Evolutionary conservation across 2,797 vertebrate species (phyloP).

Genomic region (Gymnothorax reevesii): DNA sequence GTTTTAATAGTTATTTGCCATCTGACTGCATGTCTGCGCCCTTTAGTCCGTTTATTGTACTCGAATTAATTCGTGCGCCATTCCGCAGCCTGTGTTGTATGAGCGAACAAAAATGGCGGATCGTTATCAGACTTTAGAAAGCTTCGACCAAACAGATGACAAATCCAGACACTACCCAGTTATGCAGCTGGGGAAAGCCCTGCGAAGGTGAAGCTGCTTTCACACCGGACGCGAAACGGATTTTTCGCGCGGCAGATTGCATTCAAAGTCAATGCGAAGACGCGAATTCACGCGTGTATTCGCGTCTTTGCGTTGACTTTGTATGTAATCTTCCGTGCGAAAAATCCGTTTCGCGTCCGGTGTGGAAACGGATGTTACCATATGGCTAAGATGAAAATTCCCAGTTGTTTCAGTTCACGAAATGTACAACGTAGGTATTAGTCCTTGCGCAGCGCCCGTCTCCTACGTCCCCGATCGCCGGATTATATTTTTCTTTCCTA

Average conservation of each 20-base stretch:
- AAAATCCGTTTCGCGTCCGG: too few relatives aligned
- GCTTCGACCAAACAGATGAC: slow-evolving; percentile 16
- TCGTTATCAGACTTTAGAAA: not conserved
- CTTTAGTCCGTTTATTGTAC: not conserved
- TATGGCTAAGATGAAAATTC: not conserved
- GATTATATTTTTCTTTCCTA: too few relatives aligned
- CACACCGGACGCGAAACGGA: too few relatives aligned
- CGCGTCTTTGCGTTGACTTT: too few relatives aligned
- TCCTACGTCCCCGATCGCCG: too few relatives aligned
- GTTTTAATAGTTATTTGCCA: not conserved
- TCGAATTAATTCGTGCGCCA: slow-evolving; percentile 36
- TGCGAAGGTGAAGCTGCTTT: too few relatives aligned
- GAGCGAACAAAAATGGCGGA: slow-evolving; percentile 68
- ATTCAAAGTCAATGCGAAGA: too few relatives aligned
- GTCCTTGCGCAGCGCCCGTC: too few relatives aligned
- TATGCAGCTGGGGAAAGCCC: too few relatives aligned
- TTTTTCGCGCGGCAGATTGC: too few relatives aligned
- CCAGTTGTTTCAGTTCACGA: not conserved
- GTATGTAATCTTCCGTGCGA: too few relatives aligned
- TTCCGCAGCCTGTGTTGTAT: slow-evolving; percentile 32
- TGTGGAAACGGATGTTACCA: not conserved
- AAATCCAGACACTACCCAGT: slow-evolving; percentile 36
- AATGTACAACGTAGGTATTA: not conserved
- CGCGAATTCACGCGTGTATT: too few relatives aligned
- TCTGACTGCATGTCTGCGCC: not conserved